Evolutionary conservation across 2,797 vertebrate genomes (phyloP).

Genomic region (Corythornis leucogaster): DNA sequence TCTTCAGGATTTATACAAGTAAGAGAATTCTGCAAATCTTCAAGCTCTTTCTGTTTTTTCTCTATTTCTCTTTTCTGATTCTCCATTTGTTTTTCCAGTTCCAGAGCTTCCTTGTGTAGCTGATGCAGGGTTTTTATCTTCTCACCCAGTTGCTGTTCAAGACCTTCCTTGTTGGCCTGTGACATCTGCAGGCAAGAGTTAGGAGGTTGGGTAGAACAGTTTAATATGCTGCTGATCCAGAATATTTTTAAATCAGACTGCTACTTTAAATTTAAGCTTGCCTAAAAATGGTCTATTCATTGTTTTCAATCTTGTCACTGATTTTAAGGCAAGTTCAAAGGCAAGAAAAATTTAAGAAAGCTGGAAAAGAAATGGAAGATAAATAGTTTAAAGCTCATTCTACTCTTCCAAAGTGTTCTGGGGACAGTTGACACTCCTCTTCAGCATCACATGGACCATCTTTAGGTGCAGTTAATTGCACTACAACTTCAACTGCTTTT

Average conservation of each 20-base stretch:
- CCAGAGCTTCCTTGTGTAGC: constrained; percentile 75
- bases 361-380: neutral
- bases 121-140: constrained; percentile 78
- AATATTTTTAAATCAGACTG: neutral
- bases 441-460: neutral
- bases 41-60: constrained; percentile 75
- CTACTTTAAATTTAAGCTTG: neutral
- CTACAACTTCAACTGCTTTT: neutral
- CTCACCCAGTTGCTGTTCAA: constrained; percentile 77
- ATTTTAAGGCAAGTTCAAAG: neutral
- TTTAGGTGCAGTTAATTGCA: neutral
- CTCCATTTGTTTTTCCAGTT: constrained; percentile 81
- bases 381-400: neutral
- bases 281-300: neutral
- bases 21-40: constrained; percentile 72
- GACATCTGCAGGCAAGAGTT: constrained; percentile 66
- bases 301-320: neutral
- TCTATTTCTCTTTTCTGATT: constrained; percentile 77
- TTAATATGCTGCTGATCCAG: neutral
- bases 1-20: constrained; percentile 75
- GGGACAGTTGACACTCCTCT: neutral
- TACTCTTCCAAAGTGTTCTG: neutral
- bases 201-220: neutral
- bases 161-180: constrained; percentile 78
- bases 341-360: neutral